Evolutionary conservation across 2,888 invertebrate species (phyloP).

Genomic region (Clepsis dumicolana): DNA sequence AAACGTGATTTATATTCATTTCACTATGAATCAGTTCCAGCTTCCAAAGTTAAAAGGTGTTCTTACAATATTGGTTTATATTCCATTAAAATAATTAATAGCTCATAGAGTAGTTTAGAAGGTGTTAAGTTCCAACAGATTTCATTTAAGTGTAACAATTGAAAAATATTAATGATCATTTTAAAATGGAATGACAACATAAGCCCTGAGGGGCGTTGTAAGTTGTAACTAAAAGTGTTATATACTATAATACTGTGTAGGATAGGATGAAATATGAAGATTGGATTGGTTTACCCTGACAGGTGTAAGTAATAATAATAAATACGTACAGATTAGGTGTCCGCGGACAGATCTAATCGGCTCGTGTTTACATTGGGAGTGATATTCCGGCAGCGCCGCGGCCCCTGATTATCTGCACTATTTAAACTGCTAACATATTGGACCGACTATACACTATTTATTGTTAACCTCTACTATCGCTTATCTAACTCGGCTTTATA

Average conservation of each 20-base stretch:
- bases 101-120: constrained; percentile 7
- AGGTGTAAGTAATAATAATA: constrained; percentile 75
- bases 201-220: constrained; percentile 27
- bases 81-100: constrained; percentile 23
- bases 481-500: constrained; percentile 69
- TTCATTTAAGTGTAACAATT: constrained; percentile 34
- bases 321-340: constrained; percentile 72
- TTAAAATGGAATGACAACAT: constrained; percentile 39
- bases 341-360: constrained; percentile 74
- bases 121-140: constrained; percentile 36
- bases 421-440: constrained; percentile 76
- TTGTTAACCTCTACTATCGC: constrained; percentile 72
- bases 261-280: constrained; percentile 58
- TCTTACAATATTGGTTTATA: constrained; percentile 33
- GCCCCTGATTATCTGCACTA: constrained; percentile 63
- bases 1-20: constrained; percentile 14
- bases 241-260: constrained; percentile 31
- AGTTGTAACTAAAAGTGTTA: constrained; percentile 18
- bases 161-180: constrained; percentile 40
- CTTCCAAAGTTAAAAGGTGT: constrained; percentile 18
- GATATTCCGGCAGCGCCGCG: constrained; percentile 57
- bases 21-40: neutral
- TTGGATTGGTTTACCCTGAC: constrained; percentile 62
- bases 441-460: constrained; percentile 73
- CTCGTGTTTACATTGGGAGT: constrained; percentile 79